These are phyloP conservation scores for Dendrolimus pini DNA, from an alignment of 2,888 invertebrate genomes.

Conservation along the genomic window DNA sequence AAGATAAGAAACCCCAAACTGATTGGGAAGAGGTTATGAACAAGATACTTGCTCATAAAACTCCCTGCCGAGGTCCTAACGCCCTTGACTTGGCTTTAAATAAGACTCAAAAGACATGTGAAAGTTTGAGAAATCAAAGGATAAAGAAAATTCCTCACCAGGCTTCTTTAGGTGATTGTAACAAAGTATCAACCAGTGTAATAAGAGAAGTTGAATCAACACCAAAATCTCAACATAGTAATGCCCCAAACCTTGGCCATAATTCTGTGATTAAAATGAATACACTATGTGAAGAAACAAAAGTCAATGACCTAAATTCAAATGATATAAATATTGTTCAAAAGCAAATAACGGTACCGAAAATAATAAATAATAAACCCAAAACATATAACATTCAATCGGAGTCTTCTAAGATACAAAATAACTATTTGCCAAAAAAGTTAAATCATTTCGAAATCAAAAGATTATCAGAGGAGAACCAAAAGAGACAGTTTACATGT, in stretches of 20 bases:
- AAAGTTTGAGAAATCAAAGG: constrained; percentile 12
- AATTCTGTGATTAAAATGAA: background rate
- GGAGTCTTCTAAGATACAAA: background rate
- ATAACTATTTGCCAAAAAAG: background rate
- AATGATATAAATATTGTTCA: background rate
- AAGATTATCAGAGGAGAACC: constrained; percentile 9
- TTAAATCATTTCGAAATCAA: constrained; percentile 9
- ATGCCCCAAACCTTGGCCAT: background rate
- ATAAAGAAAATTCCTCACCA: constrained; percentile 13
- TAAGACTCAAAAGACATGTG: constrained; percentile 22
- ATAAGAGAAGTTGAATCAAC: background rate
- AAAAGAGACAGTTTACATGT: constrained; percentile 23
- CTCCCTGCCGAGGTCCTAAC: constrained; percentile 51
- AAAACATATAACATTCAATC: background rate
- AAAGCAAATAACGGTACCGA: background rate
- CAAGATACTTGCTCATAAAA: constrained; percentile 51
- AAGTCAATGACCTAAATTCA: background rate
- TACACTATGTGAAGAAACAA: background rate
- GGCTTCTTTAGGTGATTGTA: constrained; percentile 1
- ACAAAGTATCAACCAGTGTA: background rate
- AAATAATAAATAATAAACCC: background rate
- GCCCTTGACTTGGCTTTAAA: constrained; percentile 49
- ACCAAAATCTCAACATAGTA: background rate
- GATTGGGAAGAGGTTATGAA: constrained; percentile 61
- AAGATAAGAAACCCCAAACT: constrained; percentile 11